These are phyloP conservation scores for Masnerella sp. DNA, from an alignment of 2,888 invertebrate species.

Conservation along the genomic window DNA sequence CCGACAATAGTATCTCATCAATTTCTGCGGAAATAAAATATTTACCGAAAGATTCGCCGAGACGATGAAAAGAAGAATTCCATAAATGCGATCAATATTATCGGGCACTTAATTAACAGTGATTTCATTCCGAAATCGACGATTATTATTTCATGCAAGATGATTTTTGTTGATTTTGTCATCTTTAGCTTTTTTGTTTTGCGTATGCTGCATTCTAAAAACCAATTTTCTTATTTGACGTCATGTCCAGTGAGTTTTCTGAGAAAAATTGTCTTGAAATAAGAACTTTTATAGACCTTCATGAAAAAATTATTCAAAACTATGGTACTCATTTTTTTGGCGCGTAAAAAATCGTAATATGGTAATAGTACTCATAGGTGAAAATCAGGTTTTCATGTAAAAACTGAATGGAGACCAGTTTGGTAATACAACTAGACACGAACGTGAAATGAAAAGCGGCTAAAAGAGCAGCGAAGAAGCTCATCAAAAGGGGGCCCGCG, in stretches of 20 bases:
- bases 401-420: conserved; percentile 24
- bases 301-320: no score
- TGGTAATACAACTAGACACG: conserved; percentile 40
- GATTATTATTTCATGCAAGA: no score
- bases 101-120: conserved; percentile 1
- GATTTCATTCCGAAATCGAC: no score
- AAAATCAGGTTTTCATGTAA: conserved; percentile 10
- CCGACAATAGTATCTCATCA: conserved; percentile 18
- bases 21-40: conserved; percentile 30
- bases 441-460: conserved; percentile 18
- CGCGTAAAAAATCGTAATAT: no score
- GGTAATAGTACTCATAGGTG: conserved; percentile 21
- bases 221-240: no score
- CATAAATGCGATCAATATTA: background rate
- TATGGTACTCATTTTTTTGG: no score
- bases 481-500: conserved; percentile 25
- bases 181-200: no score
- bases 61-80: background rate
- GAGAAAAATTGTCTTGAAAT: no score
- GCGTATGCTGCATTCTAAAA: no score
- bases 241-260: no score
- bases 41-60: conserved; percentile 12
- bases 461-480: conserved; percentile 35
- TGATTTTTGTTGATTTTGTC: no score
- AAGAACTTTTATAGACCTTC: no score